phyloP scores from a whole-genome alignment of 2,113 vertebrate species.

The Albula goreensis region DNA sequence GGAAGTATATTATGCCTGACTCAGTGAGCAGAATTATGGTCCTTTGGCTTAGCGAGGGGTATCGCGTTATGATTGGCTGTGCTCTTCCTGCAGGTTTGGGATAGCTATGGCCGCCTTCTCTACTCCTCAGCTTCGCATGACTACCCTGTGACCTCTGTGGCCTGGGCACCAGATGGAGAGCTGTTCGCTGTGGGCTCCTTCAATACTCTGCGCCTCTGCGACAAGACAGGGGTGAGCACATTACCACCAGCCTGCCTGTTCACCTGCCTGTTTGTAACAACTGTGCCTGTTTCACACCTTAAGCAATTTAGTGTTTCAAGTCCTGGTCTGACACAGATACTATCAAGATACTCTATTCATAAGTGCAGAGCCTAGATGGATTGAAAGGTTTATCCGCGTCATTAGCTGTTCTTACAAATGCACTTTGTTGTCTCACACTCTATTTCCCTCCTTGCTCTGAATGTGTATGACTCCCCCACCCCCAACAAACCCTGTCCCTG shows the following conservation, averaged over 20 bases:
- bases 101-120: constrained; percentile 84
- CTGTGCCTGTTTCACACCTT: background rate
- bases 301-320: too few species aligned
- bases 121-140: constrained; percentile 82
- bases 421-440: too few species aligned
- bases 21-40: too few species aligned
- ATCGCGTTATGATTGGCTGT: too few species aligned
- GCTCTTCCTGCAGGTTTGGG: constrained; percentile 82
- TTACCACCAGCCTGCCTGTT: background rate
- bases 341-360: too few species aligned
- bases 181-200: constrained; percentile 96
- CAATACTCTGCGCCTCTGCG: constrained; percentile 89
- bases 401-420: background rate
- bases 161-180: constrained; percentile 91
- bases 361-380: too few species aligned
- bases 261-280: background rate
- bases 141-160: constrained; percentile 86
- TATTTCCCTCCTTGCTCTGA: too few species aligned
- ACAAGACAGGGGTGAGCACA: constrained; percentile 91
- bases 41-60: too few species aligned
- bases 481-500: too few species aligned
- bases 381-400: background rate
- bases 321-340: too few species aligned
- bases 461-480: too few species aligned
- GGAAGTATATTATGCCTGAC: background rate